A percentile compares a stretch with the other conserved stretches of the same genome.
Conservation (phyloP, 1,140 invertebrate species). For the Rhopalosiphum padi region DNA sequence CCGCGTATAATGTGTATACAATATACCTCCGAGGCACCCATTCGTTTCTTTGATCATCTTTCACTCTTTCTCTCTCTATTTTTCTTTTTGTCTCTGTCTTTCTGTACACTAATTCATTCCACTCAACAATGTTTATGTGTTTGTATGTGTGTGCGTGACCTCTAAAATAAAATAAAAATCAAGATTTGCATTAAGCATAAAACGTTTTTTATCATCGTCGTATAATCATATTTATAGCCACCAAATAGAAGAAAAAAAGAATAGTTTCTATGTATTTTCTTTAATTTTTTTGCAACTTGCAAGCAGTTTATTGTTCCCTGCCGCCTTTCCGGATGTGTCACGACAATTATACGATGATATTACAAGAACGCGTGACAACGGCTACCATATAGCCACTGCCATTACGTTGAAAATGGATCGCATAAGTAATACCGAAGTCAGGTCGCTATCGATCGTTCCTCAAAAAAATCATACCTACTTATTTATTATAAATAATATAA, state of each 20-base stretch:
- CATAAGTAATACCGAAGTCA: not conserved
- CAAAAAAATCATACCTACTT: not conserved
- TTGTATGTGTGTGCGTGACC: not conserved
- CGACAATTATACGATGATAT: not conserved
- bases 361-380: not conserved
- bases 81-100: not conserved
- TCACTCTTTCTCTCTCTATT: not conserved
- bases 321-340: not conserved
- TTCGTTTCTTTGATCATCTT: not conserved
- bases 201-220: not conserved
- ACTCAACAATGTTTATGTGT: not conserved
- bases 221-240: not conserved
- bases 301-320: not conserved
- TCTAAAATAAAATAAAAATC: not conserved
- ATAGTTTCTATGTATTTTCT: not conserved
- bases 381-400: not conserved
- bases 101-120: not conserved
- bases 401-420: not conserved
- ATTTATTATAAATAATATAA: not conserved
- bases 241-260: not conserved
- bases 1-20: not conserved
- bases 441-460: not conserved
- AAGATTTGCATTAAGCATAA: not conserved
- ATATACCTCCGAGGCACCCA: conserved; percentile 5
- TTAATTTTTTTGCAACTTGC: not conserved